Evolutionary conservation across 2,888 invertebrate genomes (phyloP).

Genomic region (Anorthoa munda): DNA sequence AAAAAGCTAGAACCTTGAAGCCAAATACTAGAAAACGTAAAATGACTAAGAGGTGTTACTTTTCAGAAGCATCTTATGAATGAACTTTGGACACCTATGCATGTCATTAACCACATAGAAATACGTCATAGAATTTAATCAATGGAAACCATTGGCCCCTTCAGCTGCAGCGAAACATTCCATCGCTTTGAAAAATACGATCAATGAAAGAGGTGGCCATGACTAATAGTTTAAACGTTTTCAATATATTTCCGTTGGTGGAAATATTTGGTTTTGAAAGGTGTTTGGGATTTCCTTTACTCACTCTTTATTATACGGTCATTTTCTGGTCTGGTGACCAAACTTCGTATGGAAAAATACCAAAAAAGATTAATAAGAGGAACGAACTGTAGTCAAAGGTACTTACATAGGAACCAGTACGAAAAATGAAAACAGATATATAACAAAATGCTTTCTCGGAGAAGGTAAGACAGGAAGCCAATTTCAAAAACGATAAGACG

Average conservation of each 20-base stretch:
- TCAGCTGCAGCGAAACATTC: conserved; percentile 21
- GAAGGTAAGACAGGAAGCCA: too few species aligned
- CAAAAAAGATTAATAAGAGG: background rate
- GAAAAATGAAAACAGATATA: too few species aligned
- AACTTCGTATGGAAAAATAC: background rate
- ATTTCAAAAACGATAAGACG: too few species aligned
- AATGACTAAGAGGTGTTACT: conserved; percentile 32
- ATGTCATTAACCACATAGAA: conserved; percentile 4
- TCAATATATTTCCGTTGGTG: conserved; percentile 41
- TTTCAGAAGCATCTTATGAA: conserved; percentile 16
- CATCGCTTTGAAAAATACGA: conserved; percentile 21
- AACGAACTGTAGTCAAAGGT: background rate
- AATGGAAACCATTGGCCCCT: conserved; percentile 26
- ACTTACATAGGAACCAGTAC: too few species aligned
- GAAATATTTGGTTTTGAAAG: conserved; percentile 29
- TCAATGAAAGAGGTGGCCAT: conserved; percentile 22
- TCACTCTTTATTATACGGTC: background rate
- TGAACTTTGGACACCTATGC: conserved; percentile 46
- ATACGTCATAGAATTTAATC: conserved; percentile 46
- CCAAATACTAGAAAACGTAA: conserved; percentile 15
- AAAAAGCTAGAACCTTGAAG: background rate
- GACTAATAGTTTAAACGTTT: conserved; percentile 31
- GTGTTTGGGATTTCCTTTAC: conserved; percentile 34
- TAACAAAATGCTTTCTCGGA: too few species aligned
- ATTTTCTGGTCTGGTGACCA: background rate